Conservation (phyloP, 2,113 vertebrate species). For the Nannobrachium achirus region DNA sequence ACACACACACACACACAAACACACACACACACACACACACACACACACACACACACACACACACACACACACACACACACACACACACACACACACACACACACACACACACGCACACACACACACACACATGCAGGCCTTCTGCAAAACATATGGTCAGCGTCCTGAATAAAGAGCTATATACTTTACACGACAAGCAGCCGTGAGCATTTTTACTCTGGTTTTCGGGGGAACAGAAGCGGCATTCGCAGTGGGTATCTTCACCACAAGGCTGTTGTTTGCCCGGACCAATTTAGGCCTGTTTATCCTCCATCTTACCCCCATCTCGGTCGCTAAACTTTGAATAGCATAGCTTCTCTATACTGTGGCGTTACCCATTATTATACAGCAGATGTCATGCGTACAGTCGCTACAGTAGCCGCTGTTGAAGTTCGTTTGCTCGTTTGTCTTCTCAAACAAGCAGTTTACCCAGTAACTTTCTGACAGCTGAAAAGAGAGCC, state of each 20-base stretch:
- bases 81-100: slow-evolving; percentile 6
- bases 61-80: slow-evolving; percentile 19
- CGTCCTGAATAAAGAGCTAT: slow-evolving; percentile 56
- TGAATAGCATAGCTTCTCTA: slow-evolving; percentile 22
- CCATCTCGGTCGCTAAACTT: slow-evolving; percentile 21
- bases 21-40: slow-evolving; percentile 16
- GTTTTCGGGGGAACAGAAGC: slow-evolving; percentile 54
- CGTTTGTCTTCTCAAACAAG: no score
- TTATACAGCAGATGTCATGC: no score
- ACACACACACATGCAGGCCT: slow-evolving; percentile 19
- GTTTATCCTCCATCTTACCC: slow-evolving; percentile 43
- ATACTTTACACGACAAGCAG: slow-evolving; percentile 55
- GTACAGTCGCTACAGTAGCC: no score
- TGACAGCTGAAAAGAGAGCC: no score
- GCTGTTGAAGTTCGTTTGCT: no score
- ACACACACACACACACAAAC: slow-evolving; percentile 21
- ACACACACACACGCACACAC: slow-evolving; percentile 4
- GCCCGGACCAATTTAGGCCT: slow-evolving; percentile 64
- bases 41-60: slow-evolving; percentile 5
- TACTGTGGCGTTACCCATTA: slow-evolving; percentile 15
- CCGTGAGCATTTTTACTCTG: slow-evolving; percentile 35
- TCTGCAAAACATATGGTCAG: slow-evolving; percentile 53
- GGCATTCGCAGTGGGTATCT: slow-evolving; percentile 49
- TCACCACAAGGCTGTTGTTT: slow-evolving; percentile 66
- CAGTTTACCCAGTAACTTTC: no score